These are phyloP conservation scores for Acanthopagrus latus DNA, from an alignment of 2,797 vertebrate genomes.

Conservation along the genomic window DNA sequence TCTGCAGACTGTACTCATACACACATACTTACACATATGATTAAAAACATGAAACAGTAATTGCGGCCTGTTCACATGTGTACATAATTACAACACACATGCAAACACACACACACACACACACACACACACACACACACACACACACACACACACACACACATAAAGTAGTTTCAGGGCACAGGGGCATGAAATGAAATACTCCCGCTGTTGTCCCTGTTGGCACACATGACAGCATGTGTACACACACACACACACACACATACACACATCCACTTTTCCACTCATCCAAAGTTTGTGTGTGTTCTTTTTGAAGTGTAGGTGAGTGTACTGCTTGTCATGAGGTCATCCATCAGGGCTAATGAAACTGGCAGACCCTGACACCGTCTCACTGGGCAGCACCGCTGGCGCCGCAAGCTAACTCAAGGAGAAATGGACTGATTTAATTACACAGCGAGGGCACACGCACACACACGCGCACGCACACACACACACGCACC, in stretches of 20 bases:
- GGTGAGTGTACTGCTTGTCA: conserved; percentile 78
- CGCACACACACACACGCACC: conserved; percentile 12
- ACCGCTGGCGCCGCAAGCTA: conserved; percentile 77
- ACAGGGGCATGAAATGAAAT: conserved; percentile 60
- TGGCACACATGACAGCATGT: conserved; percentile 38
- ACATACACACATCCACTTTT: conserved; percentile 48
- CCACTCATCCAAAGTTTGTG: conserved; percentile 61
- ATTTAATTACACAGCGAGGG: conserved; percentile 76
- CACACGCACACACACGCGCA: conserved; percentile 21
- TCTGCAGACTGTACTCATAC: conserved; percentile 31
- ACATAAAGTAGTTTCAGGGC: conserved; percentile 52
- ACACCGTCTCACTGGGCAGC: conserved; percentile 79
- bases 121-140: conserved; percentile 46
- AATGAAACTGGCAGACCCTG: conserved; percentile 82
- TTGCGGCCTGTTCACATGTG: conserved; percentile 44
- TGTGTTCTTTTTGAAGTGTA: conserved; percentile 71
- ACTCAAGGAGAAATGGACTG: conserved; percentile 81
- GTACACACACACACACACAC: conserved; percentile 29
- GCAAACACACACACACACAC: conserved; percentile 34
- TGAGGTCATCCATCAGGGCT: conserved; percentile 84
- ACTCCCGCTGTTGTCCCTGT: conserved; percentile 46
- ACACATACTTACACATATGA: conserved; percentile 49
- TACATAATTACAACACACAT: conserved; percentile 36
- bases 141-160: conserved; percentile 39
- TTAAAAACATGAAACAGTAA: conserved; percentile 58